Evolutionary conservation across 2,888 invertebrate species (phyloP).

Genomic region (Himalopsyche tibetana): DNA sequence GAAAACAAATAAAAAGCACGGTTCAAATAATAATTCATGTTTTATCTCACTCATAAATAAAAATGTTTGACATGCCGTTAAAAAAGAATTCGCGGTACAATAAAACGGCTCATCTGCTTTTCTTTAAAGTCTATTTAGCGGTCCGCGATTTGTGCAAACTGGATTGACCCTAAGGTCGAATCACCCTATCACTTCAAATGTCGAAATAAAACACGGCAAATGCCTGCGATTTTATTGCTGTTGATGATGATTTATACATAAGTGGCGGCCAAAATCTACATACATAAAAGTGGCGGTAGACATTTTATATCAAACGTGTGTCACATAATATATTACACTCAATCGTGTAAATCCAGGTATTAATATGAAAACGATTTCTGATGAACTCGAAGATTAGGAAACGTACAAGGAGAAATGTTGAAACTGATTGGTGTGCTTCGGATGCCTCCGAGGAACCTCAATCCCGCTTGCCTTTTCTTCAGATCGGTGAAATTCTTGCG

Average conservation of each 20-base stretch:
- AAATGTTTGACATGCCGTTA: conserved; percentile 43
- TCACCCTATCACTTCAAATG: conserved; percentile 23
- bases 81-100: conserved; percentile 53
- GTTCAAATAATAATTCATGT: background rate
- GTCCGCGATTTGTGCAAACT: conserved; percentile 21
- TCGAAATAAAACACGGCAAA: background rate
- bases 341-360: too few species aligned
- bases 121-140: conserved; percentile 48
- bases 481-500: too few species aligned
- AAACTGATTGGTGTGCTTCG: too few species aligned
- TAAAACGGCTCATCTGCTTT: conserved; percentile 57
- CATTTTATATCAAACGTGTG: background rate
- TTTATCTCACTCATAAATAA: conserved; percentile 20
- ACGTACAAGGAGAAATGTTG: too few species aligned
- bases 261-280: background rate
- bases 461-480: too few species aligned
- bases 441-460: too few species aligned
- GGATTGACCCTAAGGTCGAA: conserved; percentile 44
- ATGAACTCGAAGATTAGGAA: too few species aligned
- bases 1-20: background rate
- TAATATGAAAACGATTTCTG: too few species aligned
- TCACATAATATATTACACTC: too few species aligned
- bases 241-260: background rate
- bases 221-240: background rate
- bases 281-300: background rate